Conservation (phyloP, 2,113 vertebrate genomes). For the Cebus imitator region DNA sequence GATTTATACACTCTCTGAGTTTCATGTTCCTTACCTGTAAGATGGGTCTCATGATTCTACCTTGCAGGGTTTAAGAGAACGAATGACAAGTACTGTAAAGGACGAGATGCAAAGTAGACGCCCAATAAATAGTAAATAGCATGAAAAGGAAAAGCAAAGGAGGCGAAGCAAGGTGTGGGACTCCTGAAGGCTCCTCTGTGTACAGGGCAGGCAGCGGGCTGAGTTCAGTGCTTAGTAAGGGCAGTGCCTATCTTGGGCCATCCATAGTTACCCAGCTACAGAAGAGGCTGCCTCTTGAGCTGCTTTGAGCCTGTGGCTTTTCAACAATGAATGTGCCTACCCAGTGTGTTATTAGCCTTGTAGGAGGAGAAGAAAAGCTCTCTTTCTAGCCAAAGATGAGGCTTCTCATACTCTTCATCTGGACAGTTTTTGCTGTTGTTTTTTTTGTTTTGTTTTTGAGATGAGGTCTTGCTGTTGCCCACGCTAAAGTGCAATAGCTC, state of each 20-base stretch:
- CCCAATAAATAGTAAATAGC: not conserved
- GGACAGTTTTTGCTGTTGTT: not conserved
- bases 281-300: not conserved
- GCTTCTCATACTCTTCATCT: not conserved
- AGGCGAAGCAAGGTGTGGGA: not conserved
- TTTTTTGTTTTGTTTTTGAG: too few species aligned
- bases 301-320: not conserved
- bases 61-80: not conserved
- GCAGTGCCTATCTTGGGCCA: not conserved
- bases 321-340: not conserved
- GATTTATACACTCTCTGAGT: not conserved
- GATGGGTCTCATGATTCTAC: not conserved
- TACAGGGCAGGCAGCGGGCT: not conserved
- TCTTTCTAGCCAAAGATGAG: not conserved
- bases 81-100: not conserved
- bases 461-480: too few species aligned
- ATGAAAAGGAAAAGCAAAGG: not conserved
- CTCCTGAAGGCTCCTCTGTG: not conserved
- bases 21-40: not conserved
- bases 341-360: not conserved
- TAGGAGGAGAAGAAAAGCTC: not conserved
- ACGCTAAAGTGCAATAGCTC: too few species aligned
- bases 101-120: not conserved
- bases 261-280: not conserved
- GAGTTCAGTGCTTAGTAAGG: not conserved